Evolutionary conservation across 2,888 invertebrate species (phyloP).

Genomic region (Noctua pronuba): DNA sequence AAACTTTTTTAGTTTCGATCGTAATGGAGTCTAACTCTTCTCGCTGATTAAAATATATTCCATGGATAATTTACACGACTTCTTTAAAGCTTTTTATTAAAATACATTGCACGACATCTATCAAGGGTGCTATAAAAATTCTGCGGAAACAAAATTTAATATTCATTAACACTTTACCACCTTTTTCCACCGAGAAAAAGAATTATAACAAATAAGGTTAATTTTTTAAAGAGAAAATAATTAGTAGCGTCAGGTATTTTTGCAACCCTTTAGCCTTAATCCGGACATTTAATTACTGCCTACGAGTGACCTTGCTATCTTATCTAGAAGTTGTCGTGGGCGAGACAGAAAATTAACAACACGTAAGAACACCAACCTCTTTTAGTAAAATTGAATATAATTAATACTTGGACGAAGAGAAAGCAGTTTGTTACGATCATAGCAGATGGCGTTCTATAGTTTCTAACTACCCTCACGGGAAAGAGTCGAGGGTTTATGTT

Average conservation of each 20-base stretch:
- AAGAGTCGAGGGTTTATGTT: background rate
- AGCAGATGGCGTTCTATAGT: background rate
- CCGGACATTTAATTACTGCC: conserved; percentile 51
- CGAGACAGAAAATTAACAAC: background rate
- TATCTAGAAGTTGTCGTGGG: conserved; percentile 20
- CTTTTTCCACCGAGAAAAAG: conserved; percentile 19
- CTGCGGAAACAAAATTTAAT: conserved; percentile 52
- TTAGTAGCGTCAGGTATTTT: conserved; percentile 57
- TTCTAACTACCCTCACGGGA: background rate
- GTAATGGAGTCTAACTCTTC: background rate
- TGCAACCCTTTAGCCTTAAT: conserved; percentile 48
- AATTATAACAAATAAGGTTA: conserved; percentile 56
- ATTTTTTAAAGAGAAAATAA: conserved; percentile 58
- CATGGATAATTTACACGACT: conserved; percentile 2
- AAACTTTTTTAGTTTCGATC: background rate
- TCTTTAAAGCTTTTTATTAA: conserved; percentile 30
- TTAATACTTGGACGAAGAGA: background rate
- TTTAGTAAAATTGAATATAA: background rate
- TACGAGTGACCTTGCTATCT: conserved; percentile 33
- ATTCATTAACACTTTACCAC: conserved; percentile 49
- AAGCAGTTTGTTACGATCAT: background rate
- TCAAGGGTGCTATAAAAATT: conserved; percentile 48
- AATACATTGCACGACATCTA: conserved; percentile 51
- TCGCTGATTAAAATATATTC: conserved; percentile 22
- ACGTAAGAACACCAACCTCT: background rate